These are phyloP conservation scores for Sinodicranocentrus sp. DNA, from an alignment of 2,888 invertebrate genomes.

Conservation along the genomic window DNA sequence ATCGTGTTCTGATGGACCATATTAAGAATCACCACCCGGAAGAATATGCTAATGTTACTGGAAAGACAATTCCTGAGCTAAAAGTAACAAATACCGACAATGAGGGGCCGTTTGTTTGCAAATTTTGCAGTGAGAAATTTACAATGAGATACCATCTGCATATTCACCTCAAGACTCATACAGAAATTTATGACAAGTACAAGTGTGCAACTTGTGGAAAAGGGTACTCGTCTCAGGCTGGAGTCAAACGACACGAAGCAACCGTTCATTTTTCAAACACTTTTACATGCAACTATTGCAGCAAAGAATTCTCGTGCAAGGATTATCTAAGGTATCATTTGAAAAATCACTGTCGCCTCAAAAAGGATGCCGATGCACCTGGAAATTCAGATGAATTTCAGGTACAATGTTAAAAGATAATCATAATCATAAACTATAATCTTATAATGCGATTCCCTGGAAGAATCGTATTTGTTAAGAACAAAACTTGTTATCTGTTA, in stretches of 20 bases:
- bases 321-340: constrained; percentile 50
- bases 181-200: constrained; percentile 51
- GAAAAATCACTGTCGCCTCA: constrained; percentile 44
- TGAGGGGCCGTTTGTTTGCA: constrained; percentile 44
- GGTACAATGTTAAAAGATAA: too few relatives aligned
- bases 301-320: constrained; percentile 34
- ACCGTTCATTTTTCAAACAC: constrained; percentile 13
- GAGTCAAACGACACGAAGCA: constrained; percentile 50
- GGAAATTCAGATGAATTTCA: not conserved
- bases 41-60: constrained; percentile 24
- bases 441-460: too few relatives aligned
- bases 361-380: not conserved
- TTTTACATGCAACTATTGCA: constrained; percentile 1
- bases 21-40: constrained; percentile 48
- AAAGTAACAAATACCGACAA: not conserved
- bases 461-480: too few relatives aligned
- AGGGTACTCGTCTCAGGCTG: constrained; percentile 40
- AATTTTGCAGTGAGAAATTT: constrained; percentile 36
- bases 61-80: not conserved
- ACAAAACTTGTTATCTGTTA: too few relatives aligned
- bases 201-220: constrained; percentile 50
- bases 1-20: constrained; percentile 34
- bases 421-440: too few relatives aligned
- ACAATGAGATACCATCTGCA: constrained; percentile 35
- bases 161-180: constrained; percentile 40